Conservation (phyloP, 2,888 invertebrate species). For the Clusia tigrina region DNA sequence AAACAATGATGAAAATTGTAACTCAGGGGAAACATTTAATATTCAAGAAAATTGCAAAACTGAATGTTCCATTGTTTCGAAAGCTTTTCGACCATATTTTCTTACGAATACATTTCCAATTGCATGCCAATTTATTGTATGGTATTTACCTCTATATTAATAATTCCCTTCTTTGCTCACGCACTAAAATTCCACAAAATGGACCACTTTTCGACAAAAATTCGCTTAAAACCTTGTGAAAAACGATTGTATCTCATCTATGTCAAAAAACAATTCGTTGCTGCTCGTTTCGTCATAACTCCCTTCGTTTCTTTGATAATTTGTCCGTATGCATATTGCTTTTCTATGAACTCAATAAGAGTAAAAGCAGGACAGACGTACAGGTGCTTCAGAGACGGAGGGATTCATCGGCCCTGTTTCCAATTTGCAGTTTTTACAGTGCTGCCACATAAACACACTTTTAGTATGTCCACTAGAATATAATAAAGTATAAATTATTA, state of each 20-base stretch:
- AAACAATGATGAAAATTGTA: neutral
- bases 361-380: slow-evolving; percentile 3
- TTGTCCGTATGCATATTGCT: neutral
- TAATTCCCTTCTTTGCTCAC: neutral
- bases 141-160: neutral
- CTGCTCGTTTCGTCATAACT: neutral
- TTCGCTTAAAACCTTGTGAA: neutral
- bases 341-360: too few relatives aligned
- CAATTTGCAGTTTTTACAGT: too few relatives aligned
- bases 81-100: neutral
- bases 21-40: neutral
- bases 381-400: too few relatives aligned
- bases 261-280: neutral
- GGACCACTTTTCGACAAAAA: neutral
- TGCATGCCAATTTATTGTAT: neutral
- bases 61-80: neutral
- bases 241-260: neutral
- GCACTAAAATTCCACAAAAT: neutral
- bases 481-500: too few relatives aligned
- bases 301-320: neutral
- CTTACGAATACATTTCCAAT: neutral
- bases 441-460: too few relatives aligned
- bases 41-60: neutral
- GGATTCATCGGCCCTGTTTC: too few relatives aligned
- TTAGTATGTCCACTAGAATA: too few relatives aligned